Evolutionary conservation across 23 tunicate genomes (phyloP).

Genomic region (Halocynthia roretzi): DNA sequence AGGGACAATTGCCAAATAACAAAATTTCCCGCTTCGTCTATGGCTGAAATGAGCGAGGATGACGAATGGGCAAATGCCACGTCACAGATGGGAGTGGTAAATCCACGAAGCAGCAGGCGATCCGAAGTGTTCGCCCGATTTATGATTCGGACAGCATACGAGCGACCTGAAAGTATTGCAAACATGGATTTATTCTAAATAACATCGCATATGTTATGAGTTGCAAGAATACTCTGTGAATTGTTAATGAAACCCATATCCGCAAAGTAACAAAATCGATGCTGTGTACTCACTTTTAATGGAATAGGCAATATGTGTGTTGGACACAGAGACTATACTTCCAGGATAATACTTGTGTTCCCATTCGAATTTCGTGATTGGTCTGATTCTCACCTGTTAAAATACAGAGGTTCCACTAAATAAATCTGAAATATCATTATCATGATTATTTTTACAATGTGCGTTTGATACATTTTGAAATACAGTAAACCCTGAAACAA

Average conservation of each 20-base stretch:
- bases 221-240: not conserved
- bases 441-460: no score
- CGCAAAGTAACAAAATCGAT: not conserved
- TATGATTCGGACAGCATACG: constrained; percentile 57
- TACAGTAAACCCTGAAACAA: no score
- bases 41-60: constrained; percentile 9
- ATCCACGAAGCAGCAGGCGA: constrained; percentile 63
- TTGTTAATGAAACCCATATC: not conserved
- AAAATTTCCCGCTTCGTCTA: constrained; percentile 47
- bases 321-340: constrained; percentile 56
- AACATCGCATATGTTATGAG: not conserved
- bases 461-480: no score
- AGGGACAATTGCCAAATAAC: constrained; percentile 44
- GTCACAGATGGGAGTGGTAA: constrained; percentile 61
- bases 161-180: constrained; percentile 38
- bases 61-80: constrained; percentile 42
- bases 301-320: constrained; percentile 64
- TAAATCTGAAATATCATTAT: no score
- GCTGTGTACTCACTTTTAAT: constrained; percentile 48
- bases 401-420: no score
- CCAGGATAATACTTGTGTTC: constrained; percentile 70
- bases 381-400: constrained; percentile 48
- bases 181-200: not conserved
- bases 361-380: constrained; percentile 80
- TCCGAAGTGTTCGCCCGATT: constrained; percentile 59